These are phyloP conservation scores for Microchirus variegatus DNA, from an alignment of 2,797 vertebrate genomes.

Conservation along the genomic window DNA sequence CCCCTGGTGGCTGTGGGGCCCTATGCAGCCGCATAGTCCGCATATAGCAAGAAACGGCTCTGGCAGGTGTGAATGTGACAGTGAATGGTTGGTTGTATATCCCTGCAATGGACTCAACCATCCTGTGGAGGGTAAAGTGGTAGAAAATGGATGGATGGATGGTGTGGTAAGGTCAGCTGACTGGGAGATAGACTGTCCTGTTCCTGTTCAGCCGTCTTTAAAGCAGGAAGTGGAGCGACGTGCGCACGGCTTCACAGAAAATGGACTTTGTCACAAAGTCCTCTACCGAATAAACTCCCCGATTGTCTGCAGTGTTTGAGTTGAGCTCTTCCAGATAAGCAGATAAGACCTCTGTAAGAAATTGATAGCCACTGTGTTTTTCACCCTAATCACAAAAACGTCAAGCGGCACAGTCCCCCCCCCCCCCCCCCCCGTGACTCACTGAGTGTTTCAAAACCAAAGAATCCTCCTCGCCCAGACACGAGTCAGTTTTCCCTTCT, in stretches of 20 bases:
- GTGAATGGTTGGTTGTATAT: too few species aligned
- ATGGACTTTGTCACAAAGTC: conserved; percentile 12
- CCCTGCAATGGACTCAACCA: too few species aligned
- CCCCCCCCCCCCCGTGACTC: conserved; percentile 10
- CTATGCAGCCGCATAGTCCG: too few species aligned
- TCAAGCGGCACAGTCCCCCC: conserved; percentile 5
- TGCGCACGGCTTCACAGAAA: conserved; percentile 13
- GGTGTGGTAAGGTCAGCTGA: too few species aligned
- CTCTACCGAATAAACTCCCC: conserved; percentile 35
- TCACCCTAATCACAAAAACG: conserved; percentile 17
- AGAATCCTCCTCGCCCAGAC: conserved; percentile 6
- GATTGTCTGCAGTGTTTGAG: conserved; percentile 22
- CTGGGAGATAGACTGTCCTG: too few species aligned
- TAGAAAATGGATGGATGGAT: too few species aligned
- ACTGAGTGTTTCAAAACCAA: conserved; percentile 1
- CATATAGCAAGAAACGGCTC: too few species aligned
- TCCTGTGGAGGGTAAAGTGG: too few species aligned
- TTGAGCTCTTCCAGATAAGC: conserved; percentile 46
- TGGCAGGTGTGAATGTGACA: too few species aligned
- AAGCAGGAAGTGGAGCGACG: too few species aligned
- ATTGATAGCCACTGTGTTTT: conserved; percentile 20
- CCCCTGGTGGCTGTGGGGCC: too few species aligned
- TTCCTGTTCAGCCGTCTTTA: too few species aligned
- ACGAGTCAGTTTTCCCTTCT: conserved; percentile 11
- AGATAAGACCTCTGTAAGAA: conserved; percentile 25